Evolutionary conservation across 1,140 invertebrate genomes (phyloP).

Genomic region (Aricia agestis): DNA sequence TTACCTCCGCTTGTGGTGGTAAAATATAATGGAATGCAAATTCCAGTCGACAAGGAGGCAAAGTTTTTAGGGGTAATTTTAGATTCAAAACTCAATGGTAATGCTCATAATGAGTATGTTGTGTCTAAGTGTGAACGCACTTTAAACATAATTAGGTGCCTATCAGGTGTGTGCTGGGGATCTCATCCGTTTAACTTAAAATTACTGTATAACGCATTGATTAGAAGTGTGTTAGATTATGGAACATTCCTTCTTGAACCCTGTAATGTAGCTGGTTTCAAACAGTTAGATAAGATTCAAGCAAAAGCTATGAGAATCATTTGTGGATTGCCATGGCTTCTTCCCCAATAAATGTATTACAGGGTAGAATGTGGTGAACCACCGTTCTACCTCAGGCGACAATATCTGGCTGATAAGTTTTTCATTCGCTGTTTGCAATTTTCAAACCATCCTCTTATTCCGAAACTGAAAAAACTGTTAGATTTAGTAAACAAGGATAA

Average conservation of each 20-base stretch:
- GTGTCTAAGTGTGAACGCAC: conserved; percentile 26
- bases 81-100: conserved; percentile 25
- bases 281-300: conserved; percentile 27
- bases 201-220: conserved; percentile 32
- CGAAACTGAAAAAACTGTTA: too few species aligned
- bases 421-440: too few species aligned
- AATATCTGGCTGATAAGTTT: too few species aligned
- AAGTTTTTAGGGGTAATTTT: conserved; percentile 33
- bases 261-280: conserved; percentile 20
- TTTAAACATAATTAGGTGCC: conserved; percentile 29
- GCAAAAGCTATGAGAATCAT: conserved; percentile 18
- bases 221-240: conserved; percentile 31
- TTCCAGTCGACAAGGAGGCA: conserved; percentile 18
- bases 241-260: conserved; percentile 27
- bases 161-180: conserved; percentile 33
- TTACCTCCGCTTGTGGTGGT: too few species aligned
- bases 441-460: too few species aligned
- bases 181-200: conserved; percentile 31
- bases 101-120: conserved; percentile 26
- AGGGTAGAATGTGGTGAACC: conserved; percentile 19
- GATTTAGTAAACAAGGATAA: too few species aligned
- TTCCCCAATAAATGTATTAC: conserved; percentile 31
- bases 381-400: too few species aligned
- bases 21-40: not conserved
- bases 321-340: conserved; percentile 26